Base-by-base conservation (phyloP, 2,888 invertebrate genomes). In the Eupithecia insigniata region DNA sequence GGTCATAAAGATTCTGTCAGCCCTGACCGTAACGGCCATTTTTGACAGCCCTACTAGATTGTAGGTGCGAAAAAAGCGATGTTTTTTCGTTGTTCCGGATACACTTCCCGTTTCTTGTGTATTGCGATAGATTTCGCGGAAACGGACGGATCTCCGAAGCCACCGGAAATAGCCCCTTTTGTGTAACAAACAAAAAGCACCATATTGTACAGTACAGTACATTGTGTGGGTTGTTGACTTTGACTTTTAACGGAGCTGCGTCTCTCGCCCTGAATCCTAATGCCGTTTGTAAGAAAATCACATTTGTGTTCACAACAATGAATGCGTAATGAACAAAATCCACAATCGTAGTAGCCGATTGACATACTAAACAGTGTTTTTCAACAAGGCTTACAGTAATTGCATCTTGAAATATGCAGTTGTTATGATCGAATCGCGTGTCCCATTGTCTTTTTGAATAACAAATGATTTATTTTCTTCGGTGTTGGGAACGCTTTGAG, bases 101-200 rank as follows among this genome's bases (percentile, higher is more conserved):
- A 92, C 87, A 90, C 92, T 92, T 93, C 93, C 93, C 89, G 91
- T 91, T 91, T 90, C 88, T 92, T 92, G 87, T 92, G 87, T 89
- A 84, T 90, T 89, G 89, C 90, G 88, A 91, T 89, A 89, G 88
- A 89, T 92, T 92, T 92, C 92, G 89, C 91, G 90, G 92, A 92
- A 93, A 89, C 86, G 82, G 83, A 79, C 80, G 83, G 85, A 89
- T 89, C 87, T 89, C 84, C 87, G 80, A 83, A 86, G 86, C 71
- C 85, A 85, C 90, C 90, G 93, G 92, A 93, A 87, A 90, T 88
- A 90, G 89, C 90, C 91, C n/a, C 90, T 93, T 92, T 93, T 93
- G 92, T 92, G 89, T 85, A 80, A 77, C 84, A 85, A 81, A 91
- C 89, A 92, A 91, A 92, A 90, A 89, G 81, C 71, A 72, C 82